phyloP scores from a whole-genome alignment of 2,797 vertebrate species.

The Lutra lutra region DNA sequence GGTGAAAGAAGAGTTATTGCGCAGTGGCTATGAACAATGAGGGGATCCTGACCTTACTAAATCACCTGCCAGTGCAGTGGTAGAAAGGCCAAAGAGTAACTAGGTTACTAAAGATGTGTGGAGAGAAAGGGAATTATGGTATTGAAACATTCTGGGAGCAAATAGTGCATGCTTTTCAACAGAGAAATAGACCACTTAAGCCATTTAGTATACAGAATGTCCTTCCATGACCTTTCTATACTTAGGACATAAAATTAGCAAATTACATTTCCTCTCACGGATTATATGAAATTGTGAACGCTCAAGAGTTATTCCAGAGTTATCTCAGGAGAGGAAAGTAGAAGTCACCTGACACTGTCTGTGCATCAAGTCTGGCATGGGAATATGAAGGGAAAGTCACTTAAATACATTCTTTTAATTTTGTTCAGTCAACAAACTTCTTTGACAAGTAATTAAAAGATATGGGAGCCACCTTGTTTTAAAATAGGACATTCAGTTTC shows the following conservation, averaged over 20 bases:
- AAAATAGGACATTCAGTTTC: not conserved
- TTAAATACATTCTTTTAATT: constrained; percentile 26
- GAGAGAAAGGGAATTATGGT: constrained; percentile 28
- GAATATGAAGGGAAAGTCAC: not conserved
- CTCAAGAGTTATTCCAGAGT: not conserved
- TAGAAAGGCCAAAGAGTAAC: constrained; percentile 64
- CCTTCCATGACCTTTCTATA: constrained; percentile 54
- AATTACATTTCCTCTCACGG: constrained; percentile 50
- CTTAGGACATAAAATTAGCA: constrained; percentile 58
- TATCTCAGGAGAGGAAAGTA: not conserved
- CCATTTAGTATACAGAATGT: not conserved
- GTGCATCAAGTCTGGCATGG: not conserved
- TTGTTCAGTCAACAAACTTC: not conserved
- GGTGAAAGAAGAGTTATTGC: constrained; percentile 66
- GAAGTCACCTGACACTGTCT: not conserved
- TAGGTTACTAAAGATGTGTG: constrained; percentile 40
- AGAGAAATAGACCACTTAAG: constrained; percentile 22
- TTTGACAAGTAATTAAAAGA: constrained; percentile 36
- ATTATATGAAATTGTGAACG: constrained; percentile 34
- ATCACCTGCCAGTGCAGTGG: constrained; percentile 16
- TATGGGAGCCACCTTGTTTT: not conserved
- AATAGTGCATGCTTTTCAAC: constrained; percentile 46
- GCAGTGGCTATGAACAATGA: constrained; percentile 61
- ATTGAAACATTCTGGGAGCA: constrained; percentile 44
- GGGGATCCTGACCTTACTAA: constrained; percentile 65